Base-by-base conservation (phyloP, 2,888 invertebrate genomes). In the Chloroclystis v-ata region DNA sequence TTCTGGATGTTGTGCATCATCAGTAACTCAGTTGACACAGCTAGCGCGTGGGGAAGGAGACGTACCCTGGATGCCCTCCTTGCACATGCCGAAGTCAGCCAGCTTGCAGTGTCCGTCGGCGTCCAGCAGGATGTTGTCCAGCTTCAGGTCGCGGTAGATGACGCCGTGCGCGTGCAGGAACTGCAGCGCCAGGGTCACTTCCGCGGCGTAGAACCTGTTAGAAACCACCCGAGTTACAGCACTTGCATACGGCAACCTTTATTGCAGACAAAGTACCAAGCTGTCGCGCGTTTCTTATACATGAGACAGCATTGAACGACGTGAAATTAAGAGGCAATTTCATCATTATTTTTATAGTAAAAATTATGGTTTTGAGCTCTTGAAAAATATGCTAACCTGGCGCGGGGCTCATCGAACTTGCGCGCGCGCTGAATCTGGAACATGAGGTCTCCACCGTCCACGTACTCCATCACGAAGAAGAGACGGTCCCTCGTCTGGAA, bases 381-480 rank as follows among this genome's bases (percentile, higher is more conserved):
- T 20, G 20, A 20, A n/a, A n/a, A n/a, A n/a, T n/a, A 4, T 20
- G 9, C 32, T n/a, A 28, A 97, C 75, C 96, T 92, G 11, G 98
- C 98, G 1, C 96, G 89, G 0, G 95, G 93, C 82, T 99, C 98
- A 82, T 99, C 98, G 87, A 99, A 99, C 89, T 98, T 98, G 55
- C 98, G 91, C 53, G 98, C 97, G 71, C 97, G 92, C 89, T 99
- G 99, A 65, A 99, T 99, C 92, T 99, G 99, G 90, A 98, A 98
- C 98, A 98, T 98, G 67, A 98, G 90, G 89, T 97, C 98, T 63
- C 98, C 99, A 61, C 99, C 99, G 84, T 98, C 77, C 43, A 99
- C 98, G 84, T 98, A 99, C 89, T 99, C 99, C 99, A 99, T 99
- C 59, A 99, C 98, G 88, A 99, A 99, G 91, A 98, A 99, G 59